A percentile compares a stretch with the other conserved stretches of the same genome.
Evolutionary conservation across 2,797 vertebrate genomes (phyloP).

Genomic region (Carduelis carduelis): DNA sequence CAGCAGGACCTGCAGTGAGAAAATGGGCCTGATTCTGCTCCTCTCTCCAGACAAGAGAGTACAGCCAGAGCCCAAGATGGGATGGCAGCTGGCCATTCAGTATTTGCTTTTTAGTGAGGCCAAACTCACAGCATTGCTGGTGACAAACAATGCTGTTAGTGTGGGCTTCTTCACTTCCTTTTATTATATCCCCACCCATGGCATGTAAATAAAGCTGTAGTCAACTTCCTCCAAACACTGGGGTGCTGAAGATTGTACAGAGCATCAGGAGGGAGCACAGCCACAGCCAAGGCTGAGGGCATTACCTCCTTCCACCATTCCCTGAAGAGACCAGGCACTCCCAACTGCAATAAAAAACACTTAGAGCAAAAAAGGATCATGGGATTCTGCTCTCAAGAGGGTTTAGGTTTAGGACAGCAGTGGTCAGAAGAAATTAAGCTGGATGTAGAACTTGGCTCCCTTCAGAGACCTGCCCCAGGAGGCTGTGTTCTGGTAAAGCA

Average conservation of each 20-base stretch:
- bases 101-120: background rate
- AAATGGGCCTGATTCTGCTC: background rate
- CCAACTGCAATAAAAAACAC: background rate
- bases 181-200: background rate
- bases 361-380: background rate
- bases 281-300: background rate
- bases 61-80: background rate
- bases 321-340: background rate
- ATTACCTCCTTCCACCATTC: background rate
- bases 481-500: background rate
- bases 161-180: constrained; percentile 30
- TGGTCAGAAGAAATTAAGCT: background rate
- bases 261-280: background rate
- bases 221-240: background rate
- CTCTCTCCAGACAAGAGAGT: background rate
- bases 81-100: background rate
- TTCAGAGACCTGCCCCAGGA: background rate
- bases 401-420: background rate
- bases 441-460: background rate
- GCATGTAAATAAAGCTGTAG: constrained; percentile 22
- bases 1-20: background rate
- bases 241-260: background rate
- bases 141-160: constrained; percentile 14
- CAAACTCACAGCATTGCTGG: background rate
- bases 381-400: background rate